A percentile compares a stretch with the other conserved stretches of the same genome.
Conservation (phyloP, 2,888 invertebrate species). For the Noctua janthe region DNA sequence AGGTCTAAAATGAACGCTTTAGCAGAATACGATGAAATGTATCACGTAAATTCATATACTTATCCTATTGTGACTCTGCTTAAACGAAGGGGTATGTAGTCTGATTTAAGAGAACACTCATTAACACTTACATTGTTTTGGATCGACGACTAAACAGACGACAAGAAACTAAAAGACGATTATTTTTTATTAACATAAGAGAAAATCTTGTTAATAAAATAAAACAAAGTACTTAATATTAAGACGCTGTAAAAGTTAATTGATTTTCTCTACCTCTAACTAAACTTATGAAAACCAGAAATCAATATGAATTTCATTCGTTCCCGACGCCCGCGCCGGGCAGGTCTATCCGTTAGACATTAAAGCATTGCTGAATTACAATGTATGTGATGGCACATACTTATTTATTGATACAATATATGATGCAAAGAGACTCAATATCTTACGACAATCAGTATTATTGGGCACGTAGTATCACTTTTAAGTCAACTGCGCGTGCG, state of each 20-base stretch:
- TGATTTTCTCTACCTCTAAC: background rate
- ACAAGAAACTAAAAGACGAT: background rate
- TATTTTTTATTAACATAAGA: no score
- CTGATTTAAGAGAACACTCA: background rate
- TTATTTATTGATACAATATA: background rate
- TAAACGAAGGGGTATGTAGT: no score
- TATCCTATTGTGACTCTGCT: no score
- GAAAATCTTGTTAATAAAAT: background rate
- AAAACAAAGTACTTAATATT: background rate
- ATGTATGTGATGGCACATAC: background rate
- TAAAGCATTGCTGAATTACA: background rate
- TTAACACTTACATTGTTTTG: background rate
- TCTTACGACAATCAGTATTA: slow-evolving; percentile 23
- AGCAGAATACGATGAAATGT: background rate
- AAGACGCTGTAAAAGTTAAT: background rate
- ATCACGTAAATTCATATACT: no score
- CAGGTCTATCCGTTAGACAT: no score
- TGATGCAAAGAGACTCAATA: background rate
- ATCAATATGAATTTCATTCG: background rate
- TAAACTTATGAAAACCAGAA: background rate
- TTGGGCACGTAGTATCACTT: slow-evolving; percentile 21
- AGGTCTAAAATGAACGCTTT: background rate
- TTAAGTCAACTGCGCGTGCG: background rate
- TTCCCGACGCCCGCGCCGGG: background rate
- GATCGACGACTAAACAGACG: background rate